A percentile compares a stretch with the other conserved stretches of the same genome.
Conservation (phyloP, 2,797 vertebrate species). For the Tenualosa ilisha region DNA sequence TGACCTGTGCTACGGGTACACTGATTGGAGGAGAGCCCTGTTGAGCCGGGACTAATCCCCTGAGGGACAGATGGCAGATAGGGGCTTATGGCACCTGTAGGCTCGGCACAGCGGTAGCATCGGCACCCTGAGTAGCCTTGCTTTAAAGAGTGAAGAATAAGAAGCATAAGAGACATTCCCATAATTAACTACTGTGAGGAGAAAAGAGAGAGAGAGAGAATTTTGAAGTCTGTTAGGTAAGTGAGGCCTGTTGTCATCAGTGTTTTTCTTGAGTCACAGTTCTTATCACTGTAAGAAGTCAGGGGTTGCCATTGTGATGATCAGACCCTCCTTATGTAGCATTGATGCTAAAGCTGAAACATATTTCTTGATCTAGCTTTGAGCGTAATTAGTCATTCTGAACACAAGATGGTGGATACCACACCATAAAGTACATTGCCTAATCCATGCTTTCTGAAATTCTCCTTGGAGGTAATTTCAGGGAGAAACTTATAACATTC, state of each 20-base stretch:
- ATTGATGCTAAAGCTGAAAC: background rate
- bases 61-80: conserved; percentile 72
- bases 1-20: conserved; percentile 15
- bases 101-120: conserved; percentile 64
- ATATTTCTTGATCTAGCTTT: background rate
- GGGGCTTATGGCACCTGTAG: conserved; percentile 43
- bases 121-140: conserved; percentile 44
- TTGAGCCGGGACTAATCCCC: conserved; percentile 74
- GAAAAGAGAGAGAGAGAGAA: background rate
- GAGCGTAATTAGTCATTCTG: background rate
- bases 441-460: background rate
- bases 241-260: background rate
- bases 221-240: background rate
- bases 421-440: background rate
- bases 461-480: background rate
- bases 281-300: background rate
- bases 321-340: background rate
- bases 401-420: background rate
- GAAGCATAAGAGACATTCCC: background rate
- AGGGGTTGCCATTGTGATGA: background rate
- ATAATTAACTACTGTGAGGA: background rate
- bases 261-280: background rate
- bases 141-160: conserved; percentile 40
- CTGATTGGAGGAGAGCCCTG: conserved; percentile 53
- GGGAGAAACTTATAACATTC: background rate